phyloP scores from a whole-genome alignment of 2,888 invertebrate species.

The Gymnosoma rotundatum region DNA sequence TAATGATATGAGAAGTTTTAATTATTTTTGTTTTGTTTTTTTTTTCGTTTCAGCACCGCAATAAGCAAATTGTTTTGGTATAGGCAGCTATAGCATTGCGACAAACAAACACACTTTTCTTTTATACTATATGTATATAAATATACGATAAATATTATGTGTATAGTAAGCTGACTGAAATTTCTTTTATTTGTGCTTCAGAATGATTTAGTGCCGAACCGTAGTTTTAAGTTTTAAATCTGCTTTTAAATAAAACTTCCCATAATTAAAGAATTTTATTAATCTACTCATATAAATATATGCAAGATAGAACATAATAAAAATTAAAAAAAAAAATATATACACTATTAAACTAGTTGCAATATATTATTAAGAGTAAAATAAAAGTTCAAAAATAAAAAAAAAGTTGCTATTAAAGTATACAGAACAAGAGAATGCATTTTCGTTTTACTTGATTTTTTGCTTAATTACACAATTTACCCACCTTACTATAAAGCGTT shows the following conservation, averaged over 20 bases:
- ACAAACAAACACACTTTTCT: too few relatives aligned
- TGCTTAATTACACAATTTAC: constrained; percentile 79
- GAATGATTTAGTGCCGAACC: too few relatives aligned
- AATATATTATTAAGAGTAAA: constrained; percentile 35
- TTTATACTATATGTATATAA: too few relatives aligned
- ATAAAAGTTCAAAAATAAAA: constrained; percentile 41
- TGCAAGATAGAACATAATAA: constrained; percentile 17
- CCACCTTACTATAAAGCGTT: constrained; percentile 95
- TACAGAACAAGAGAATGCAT: constrained; percentile 59
- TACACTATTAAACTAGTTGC: constrained; percentile 49
- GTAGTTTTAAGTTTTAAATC: too few relatives aligned
- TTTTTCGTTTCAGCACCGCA: neutral
- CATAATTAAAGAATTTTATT: constrained; percentile 4
- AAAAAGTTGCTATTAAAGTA: constrained; percentile 38
- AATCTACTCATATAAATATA: neutral
- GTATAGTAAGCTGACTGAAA: neutral
- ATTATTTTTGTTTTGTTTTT: neutral
- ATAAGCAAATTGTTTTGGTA: neutral
- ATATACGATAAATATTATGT: too few relatives aligned
- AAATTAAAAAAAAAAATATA: constrained; percentile 3
- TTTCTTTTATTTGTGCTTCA: constrained; percentile 28
- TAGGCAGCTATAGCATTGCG: neutral
- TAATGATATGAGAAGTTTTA: constrained; percentile 35
- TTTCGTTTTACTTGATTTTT: constrained; percentile 50
- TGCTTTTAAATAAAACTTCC: constrained; percentile 43